Conservation (phyloP, 2,113 vertebrate species). For the Sinosuthora webbiana region DNA sequence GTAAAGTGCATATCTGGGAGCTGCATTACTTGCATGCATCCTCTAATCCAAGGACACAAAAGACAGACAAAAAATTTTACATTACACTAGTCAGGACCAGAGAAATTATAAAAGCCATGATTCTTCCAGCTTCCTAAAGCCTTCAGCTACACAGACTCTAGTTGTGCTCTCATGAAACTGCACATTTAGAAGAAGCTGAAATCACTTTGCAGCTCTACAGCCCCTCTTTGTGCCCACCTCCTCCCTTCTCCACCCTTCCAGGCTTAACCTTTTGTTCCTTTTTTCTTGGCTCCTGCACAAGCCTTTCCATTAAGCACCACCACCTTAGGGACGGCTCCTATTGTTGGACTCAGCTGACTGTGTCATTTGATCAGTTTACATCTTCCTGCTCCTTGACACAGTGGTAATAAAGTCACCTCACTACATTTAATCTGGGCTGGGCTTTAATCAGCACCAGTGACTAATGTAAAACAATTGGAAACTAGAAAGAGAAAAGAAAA, state of each 20-base stretch:
- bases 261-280: not conserved
- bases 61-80: not conserved
- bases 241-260: not conserved
- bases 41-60: not conserved
- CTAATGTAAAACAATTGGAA: not conserved
- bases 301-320: not conserved
- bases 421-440: conserved; percentile 6
- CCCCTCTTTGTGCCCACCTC: not conserved
- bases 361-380: not conserved
- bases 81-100: not conserved
- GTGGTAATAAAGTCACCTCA: not conserved
- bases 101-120: not conserved
- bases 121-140: not conserved
- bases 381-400: conserved; percentile 13
- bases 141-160: not conserved
- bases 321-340: not conserved
- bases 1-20: not conserved
- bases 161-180: not conserved
- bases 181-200: not conserved
- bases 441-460: conserved; percentile 3
- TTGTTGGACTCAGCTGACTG: not conserved
- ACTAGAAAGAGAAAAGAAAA: not conserved
- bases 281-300: not conserved
- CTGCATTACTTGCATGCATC: not conserved
- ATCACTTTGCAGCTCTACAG: not conserved